These are phyloP conservation scores for Philereme vetulata DNA, from an alignment of 2,888 invertebrate species.

Conservation along the genomic window DNA sequence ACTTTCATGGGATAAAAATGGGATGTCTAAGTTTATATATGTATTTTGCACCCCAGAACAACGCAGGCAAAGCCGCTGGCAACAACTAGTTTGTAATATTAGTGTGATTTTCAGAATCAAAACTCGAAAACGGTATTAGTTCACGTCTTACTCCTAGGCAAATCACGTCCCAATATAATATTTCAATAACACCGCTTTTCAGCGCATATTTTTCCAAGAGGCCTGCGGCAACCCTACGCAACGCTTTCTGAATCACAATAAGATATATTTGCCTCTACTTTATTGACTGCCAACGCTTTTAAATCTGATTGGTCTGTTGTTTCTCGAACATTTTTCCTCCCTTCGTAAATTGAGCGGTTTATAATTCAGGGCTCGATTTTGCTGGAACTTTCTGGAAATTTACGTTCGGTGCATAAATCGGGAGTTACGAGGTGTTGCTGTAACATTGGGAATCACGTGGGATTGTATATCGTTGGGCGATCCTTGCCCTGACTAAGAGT, in stretches of 20 bases:
- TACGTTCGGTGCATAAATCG: conserved; percentile 3
- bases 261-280: conserved; percentile 44
- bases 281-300: conserved; percentile 54
- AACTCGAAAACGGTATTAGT: too few relatives aligned
- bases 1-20: too few relatives aligned
- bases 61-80: too few relatives aligned
- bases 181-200: conserved; percentile 15
- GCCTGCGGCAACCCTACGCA: conserved; percentile 18
- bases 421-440: conserved; percentile 1
- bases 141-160: too few relatives aligned
- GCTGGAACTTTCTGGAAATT: conserved; percentile 15
- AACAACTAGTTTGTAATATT: too few relatives aligned
- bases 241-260: conserved; percentile 49
- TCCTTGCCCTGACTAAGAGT: too few relatives aligned
- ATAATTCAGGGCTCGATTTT: conserved; percentile 36
- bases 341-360: conserved; percentile 37
- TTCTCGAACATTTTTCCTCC: conserved; percentile 34
- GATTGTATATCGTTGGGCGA: not conserved
- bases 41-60: too few relatives aligned
- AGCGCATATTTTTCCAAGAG: conserved; percentile 15
- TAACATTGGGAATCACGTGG: not conserved
- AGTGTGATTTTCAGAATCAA: too few relatives aligned
- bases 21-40: too few relatives aligned
- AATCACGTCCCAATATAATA: conserved; percentile 14
- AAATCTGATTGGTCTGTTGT: conserved; percentile 56